phyloP scores from a whole-genome alignment of 2,888 invertebrate genomes.

The Drosophila picticornis region DNA sequence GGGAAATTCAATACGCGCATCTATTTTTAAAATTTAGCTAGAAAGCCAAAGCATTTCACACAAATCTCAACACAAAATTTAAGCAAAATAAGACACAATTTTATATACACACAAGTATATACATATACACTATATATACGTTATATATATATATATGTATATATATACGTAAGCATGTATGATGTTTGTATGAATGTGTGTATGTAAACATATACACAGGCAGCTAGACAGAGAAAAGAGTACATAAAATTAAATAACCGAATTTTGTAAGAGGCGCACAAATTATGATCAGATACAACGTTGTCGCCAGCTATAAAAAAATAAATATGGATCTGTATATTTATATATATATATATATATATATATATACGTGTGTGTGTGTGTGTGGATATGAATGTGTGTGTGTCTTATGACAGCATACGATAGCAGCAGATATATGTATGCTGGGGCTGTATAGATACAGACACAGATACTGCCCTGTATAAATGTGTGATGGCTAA shows the following conservation, averaged over 20 bases:
- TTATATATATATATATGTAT: not conserved
- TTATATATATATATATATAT: not conserved
- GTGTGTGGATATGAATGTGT: not conserved
- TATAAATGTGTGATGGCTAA: slow-evolving; percentile 44
- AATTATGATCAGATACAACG: slow-evolving; percentile 71
- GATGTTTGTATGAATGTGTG: slow-evolving; percentile 5
- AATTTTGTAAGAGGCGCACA: slow-evolving; percentile 44
- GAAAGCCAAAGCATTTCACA: slow-evolving; percentile 48
- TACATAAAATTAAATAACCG: slow-evolving; percentile 54
- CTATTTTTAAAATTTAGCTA: slow-evolving; percentile 78
- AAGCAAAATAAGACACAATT: slow-evolving; percentile 28
- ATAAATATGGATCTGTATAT: slow-evolving; percentile 33
- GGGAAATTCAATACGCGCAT: slow-evolving; percentile 81
- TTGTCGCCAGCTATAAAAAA: slow-evolving; percentile 73
- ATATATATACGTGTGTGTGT: slow-evolving; percentile 12
- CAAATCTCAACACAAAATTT: slow-evolving; percentile 57
- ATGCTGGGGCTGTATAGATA: not conserved
- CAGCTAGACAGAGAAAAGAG: not conserved
- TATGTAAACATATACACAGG: slow-evolving; percentile 2
- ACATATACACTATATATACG: not conserved
- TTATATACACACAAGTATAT: not conserved
- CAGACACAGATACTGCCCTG: slow-evolving; percentile 29
- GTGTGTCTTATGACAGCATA: slow-evolving; percentile 59
- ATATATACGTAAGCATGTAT: not conserved
- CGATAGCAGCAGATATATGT: slow-evolving; percentile 30